Conservation (phyloP, 2,888 invertebrate species). For the Tenthredo scrophulariae region DNA sequence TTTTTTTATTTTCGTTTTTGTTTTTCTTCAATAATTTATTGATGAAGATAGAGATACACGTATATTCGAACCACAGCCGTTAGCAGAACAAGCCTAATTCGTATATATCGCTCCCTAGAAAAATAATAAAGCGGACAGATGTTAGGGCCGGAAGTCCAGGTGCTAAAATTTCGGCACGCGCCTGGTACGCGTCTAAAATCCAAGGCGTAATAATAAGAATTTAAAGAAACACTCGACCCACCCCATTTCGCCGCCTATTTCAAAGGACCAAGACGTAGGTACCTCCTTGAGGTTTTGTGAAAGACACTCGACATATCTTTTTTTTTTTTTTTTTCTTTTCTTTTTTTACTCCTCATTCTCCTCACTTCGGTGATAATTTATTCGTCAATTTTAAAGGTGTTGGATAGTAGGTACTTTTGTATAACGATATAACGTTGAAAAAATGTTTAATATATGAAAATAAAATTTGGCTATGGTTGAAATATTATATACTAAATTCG, state of each 20-base stretch:
- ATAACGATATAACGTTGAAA: too few relatives aligned
- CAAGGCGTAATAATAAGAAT: constrained; percentile 33
- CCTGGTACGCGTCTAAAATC: not conserved
- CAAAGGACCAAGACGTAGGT: not conserved
- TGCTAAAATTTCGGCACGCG: constrained; percentile 51
- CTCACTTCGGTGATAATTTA: not conserved
- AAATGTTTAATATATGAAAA: too few relatives aligned
- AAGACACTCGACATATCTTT: not conserved
- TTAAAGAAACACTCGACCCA: constrained; percentile 29
- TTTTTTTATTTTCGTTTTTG: not conserved
- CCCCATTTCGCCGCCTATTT: constrained; percentile 6
- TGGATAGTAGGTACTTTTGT: too few relatives aligned
- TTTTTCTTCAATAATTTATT: not conserved
- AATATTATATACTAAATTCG: too few relatives aligned
- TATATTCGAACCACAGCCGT: not conserved
- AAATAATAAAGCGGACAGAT: constrained; percentile 20
- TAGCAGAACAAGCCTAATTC: not conserved
- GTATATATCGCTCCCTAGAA: not conserved
- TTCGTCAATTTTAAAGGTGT: not conserved
- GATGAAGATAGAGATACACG: not conserved
- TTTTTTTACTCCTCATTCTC: not conserved
- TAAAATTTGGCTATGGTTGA: too few relatives aligned
- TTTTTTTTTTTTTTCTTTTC: too few relatives aligned
- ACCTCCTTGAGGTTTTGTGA: not conserved
- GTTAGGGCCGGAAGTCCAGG: constrained; percentile 47